Base-by-base conservation (phyloP, 2,888 invertebrate genomes). In the Hoplodrina blanda region DNA sequence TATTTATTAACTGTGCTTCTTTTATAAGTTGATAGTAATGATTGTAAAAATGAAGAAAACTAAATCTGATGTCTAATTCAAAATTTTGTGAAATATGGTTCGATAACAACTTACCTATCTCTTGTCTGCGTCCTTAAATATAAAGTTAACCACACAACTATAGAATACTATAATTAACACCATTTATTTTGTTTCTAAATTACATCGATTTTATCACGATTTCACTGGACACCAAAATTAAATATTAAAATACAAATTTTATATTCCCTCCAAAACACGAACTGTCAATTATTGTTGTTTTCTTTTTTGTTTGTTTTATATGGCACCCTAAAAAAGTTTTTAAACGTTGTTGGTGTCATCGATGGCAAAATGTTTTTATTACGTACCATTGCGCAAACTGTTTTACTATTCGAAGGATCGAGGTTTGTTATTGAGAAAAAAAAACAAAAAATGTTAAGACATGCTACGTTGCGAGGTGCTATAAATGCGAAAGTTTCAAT, bases 281-380 rank as follows among this genome's bases (percentile, higher is more conserved):
- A 64, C 49, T 63, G 54, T n/a, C n/a, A 55, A 50, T n/a, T 15
- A 50, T n/a, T 15, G 7, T 2, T 30, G 25, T 54, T 70, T 17
- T 50, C 17, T 7, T 56, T 7, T 50, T 37, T 20, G 17, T 4
- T 41, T 4, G n/a, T 41, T 44, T 56, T 76, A 55, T 56, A 69
- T 41, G 46, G 60, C 56, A 30, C 56, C 56, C 15, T 69, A 75
- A 52, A 75, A 73, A 76, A 49, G n/a, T 68, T 60, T 75, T 44
- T 33, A 46, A 61, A 56, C 50, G 60, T 19, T 25, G 19, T 25
- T 5, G 20, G 25, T 54, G 17, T 30, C 11, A 46, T 61, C 19
- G 10, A 44, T 33, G 8, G 0, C 15, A 60, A 60, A 78, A 63
- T 78, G 72, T 50, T 78, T 71, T 71, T 46, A 59, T 46, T 62